These are phyloP conservation scores for Antedon bifida DNA, from an alignment of 35 echinoderm and acorn worm species.

Conservation along the genomic window DNA sequence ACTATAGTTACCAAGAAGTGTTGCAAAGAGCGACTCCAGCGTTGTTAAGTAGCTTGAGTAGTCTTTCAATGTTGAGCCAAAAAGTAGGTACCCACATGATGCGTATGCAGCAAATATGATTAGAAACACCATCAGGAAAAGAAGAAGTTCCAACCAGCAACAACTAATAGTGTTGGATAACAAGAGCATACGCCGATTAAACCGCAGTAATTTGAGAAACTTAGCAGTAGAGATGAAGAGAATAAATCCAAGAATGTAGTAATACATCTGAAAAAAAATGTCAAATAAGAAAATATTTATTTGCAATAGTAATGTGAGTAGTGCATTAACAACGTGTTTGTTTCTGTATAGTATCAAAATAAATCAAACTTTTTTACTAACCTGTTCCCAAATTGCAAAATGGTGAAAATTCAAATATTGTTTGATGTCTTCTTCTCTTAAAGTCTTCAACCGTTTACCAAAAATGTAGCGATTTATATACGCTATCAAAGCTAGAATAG, in stretches of 20 bases:
- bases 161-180: constrained; percentile 34
- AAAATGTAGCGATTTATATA: neutral
- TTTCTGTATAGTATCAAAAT: too few species aligned
- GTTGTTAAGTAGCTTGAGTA: constrained; percentile 47
- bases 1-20: constrained; percentile 47
- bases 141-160: constrained; percentile 25
- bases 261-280: constrained; percentile 32
- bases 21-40: constrained; percentile 71
- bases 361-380: too few species aligned
- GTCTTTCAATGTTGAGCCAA: constrained; percentile 36
- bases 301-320: too few species aligned
- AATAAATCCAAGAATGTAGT: constrained; percentile 46
- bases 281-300: neutral
- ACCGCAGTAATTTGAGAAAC: constrained; percentile 58
- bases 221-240: constrained; percentile 65
- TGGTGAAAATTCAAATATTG: neutral
- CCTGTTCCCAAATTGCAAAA: neutral
- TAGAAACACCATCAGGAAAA: constrained; percentile 79
- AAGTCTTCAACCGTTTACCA: neutral
- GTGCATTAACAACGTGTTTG: too few species aligned
- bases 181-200: constrained; percentile 67
- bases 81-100: constrained; percentile 54
- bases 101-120: constrained; percentile 67
- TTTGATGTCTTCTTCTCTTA: neutral
- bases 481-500: neutral